Conservation (phyloP, 2,797 vertebrate genomes). For the Acrossocheilus wenchowensis region DNA sequence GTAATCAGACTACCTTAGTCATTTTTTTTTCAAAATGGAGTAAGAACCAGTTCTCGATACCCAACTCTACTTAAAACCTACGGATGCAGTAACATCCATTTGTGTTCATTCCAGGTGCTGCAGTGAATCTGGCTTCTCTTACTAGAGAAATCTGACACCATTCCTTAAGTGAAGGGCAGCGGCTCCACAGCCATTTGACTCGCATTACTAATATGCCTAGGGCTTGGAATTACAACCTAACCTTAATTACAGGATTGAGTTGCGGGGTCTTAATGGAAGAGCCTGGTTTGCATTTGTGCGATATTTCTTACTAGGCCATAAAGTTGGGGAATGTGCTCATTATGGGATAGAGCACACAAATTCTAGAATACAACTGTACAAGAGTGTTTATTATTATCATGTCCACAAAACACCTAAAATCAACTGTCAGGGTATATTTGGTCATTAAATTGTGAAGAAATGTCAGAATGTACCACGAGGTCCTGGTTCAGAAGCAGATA, state of each 20-base stretch:
- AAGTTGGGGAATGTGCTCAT: slow-evolving; percentile 14
- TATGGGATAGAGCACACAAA: not conserved
- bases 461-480: slow-evolving; percentile 7
- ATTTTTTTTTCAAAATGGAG: not conserved
- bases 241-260: slow-evolving; percentile 56
- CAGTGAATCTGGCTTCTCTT: slow-evolving; percentile 31
- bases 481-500: slow-evolving; percentile 13
- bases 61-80: not conserved
- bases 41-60: not conserved
- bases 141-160: slow-evolving; percentile 40
- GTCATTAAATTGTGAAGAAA: slow-evolving; percentile 30
- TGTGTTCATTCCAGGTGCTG: not conserved
- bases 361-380: not conserved
- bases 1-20: not conserved
- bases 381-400: slow-evolving; percentile 20
- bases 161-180: slow-evolving; percentile 8
- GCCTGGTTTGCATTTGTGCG: slow-evolving; percentile 32
- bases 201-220: slow-evolving; percentile 45
- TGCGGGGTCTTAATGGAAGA: slow-evolving; percentile 31
- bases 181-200: slow-evolving; percentile 54
- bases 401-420: not conserved
- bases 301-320: slow-evolving; percentile 9
- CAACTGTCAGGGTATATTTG: not conserved
- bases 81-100: not conserved
- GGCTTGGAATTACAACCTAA: slow-evolving; percentile 50